These are phyloP conservation scores for Hoplostethus atlanticus DNA, from an alignment of 2,797 vertebrate species.

Conservation along the genomic window DNA sequence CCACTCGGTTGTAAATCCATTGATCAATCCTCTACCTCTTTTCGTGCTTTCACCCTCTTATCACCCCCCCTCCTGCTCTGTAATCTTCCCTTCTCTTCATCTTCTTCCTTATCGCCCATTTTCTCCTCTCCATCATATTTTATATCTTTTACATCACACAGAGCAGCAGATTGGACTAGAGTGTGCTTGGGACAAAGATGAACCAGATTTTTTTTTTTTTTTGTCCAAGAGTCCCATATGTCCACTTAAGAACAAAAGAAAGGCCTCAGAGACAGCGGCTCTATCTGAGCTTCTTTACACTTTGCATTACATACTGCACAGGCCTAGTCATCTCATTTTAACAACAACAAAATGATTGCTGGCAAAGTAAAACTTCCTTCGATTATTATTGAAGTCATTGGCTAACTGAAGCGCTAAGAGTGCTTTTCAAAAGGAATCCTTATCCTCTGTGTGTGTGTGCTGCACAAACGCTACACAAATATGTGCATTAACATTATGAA, in stretches of 20 bases:
- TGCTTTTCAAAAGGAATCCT: neutral
- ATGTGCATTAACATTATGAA: slow-evolving; percentile 36
- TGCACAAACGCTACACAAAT: slow-evolving; percentile 10
- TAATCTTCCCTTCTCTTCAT: no score
- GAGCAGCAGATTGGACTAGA: neutral
- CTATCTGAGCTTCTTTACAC: slow-evolving; percentile 10
- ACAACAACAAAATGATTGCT: no score
- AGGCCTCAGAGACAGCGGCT: slow-evolving; percentile 5
- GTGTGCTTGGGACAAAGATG: neutral
- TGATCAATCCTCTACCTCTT: no score
- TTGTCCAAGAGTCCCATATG: neutral
- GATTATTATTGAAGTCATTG: no score
- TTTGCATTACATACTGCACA: neutral
- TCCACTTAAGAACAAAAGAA: slow-evolving; percentile 26
- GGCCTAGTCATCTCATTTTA: neutral
- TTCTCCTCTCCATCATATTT: neutral
- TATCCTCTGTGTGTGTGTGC: neutral
- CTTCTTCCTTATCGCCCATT: no score
- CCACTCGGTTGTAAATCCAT: no score
- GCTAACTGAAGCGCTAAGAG: neutral
- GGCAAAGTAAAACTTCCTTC: no score
- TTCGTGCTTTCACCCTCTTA: no score
- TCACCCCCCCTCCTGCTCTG: no score
- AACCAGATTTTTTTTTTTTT: neutral
- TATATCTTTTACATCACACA: neutral